A percentile compares a stretch with the other conserved stretches of the same genome.
Evolutionary conservation across 2,113 vertebrate species (phyloP).

Genomic region (Labeo rohita): DNA sequence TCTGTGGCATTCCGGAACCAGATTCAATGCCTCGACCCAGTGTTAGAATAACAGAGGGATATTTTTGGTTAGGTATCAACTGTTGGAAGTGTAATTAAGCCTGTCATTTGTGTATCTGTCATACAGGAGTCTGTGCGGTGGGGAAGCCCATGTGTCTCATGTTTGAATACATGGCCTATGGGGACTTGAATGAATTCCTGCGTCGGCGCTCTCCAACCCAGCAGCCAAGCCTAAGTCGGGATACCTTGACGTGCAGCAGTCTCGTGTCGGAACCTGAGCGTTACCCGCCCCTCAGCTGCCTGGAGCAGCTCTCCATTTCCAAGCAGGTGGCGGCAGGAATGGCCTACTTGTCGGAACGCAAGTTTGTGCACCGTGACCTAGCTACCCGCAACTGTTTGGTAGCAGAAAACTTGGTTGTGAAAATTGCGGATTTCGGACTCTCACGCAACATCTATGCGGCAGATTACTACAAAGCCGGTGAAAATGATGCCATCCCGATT

Average conservation of each 20-base stretch:
- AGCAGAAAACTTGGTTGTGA: conserved; percentile 91
- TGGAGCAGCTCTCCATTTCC: conserved; percentile 89
- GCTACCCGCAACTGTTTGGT: conserved; percentile 97
- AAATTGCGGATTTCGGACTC: conserved; percentile 96
- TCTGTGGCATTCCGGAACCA: conserved; percentile 24
- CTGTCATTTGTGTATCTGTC: conserved; percentile 7
- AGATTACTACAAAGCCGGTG: conserved; percentile 97
- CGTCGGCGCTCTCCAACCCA: conserved; percentile 82
- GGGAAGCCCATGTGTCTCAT: conserved; percentile 98
- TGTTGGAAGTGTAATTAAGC: conserved; percentile 14
- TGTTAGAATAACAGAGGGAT: conserved; percentile 23
- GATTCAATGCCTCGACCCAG: neutral
- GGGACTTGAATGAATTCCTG: conserved; percentile 94
- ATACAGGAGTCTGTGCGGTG: conserved; percentile 91
- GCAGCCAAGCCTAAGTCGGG: conserved; percentile 75
- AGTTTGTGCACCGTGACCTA: conserved; percentile 95
- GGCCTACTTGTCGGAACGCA: conserved; percentile 95
- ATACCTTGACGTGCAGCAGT: conserved; percentile 70
- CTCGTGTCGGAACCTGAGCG: conserved; percentile 72
- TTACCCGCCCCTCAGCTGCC: conserved; percentile 74
- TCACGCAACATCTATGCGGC: conserved; percentile 97
- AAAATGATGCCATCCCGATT: conserved; percentile 96
- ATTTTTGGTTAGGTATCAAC: conserved; percentile 28
- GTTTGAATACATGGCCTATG: conserved; percentile 97
- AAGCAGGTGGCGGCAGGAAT: conserved; percentile 94